Evolutionary conservation across 1,140 invertebrate genomes (phyloP), one percentile per base, ranked within the genome.

Genomic region (Papilio helenus): DNA sequence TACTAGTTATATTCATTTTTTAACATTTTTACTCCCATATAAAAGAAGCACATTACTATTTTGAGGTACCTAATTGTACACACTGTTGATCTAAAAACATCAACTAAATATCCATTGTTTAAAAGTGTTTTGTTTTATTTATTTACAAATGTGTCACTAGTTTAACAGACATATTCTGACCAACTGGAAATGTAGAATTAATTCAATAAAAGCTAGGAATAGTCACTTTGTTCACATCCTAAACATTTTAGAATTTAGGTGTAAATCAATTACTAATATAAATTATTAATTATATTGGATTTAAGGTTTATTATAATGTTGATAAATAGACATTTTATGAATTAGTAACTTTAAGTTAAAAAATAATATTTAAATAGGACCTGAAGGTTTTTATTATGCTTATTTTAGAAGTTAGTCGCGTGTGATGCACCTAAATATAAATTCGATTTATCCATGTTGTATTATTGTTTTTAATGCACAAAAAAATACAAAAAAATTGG

Each of bases 181-280:
- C 1, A 76, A 39, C 7, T 55, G 18, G 1, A 49, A 34, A 39
- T 39, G 39, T 34, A 42, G 1, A 44, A 76, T 8, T 3, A 10
- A 29, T 26, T n/a, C 3, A 26, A 8, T 23, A 77, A 42, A 18
- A 51, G 39, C 18, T 42, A 23, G 39, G 39, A 58, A 14, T 20
- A 26, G 0, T 51, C 71, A 83, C 79, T 80, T 71, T 76, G 80
- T 83, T 81, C 76, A 81, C 82, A 83, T 83, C 80, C 72, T 51
- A 46, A 74, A 39, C 14, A 61, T 61, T 74, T 29, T 74, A 58
- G 20, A 65, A 46, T 46, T 26, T 65, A 46, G 51, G 20, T 65
- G n/a, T 49, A 49, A 74, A 51, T 29, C 23, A 61, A 44, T 65
- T 18, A 77, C 65, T 65, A 65, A 42, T 42, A 65, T 55, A 65